Evolutionary conservation across 2,888 invertebrate species (phyloP).

Genomic region (Tillus elongatus): DNA sequence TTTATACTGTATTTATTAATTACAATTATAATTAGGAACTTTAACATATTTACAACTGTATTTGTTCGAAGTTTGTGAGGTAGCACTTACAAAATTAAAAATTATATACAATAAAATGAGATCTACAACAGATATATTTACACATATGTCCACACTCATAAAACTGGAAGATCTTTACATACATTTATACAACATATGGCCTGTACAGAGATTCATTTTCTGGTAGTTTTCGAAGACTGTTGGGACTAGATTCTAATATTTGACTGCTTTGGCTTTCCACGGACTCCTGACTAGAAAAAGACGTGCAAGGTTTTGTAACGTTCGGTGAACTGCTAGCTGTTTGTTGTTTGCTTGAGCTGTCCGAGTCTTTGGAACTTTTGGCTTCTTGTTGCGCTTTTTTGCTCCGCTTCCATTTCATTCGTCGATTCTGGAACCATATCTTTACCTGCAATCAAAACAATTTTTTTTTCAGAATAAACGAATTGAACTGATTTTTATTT

Average conservation of each 20-base stretch:
- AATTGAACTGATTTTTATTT: too few species aligned
- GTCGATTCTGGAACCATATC: constrained; percentile 97
- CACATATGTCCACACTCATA: neutral
- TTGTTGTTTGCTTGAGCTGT: constrained; percentile 20
- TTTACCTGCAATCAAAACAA: constrained; percentile 69
- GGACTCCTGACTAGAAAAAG: neutral
- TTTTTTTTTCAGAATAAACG: too few species aligned
- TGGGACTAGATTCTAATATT: constrained; percentile 15
- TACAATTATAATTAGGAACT: constrained; percentile 31
- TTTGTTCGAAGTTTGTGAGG: constrained; percentile 29
- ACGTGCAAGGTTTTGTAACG: constrained; percentile 16
- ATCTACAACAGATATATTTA: neutral
- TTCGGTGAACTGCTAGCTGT: constrained; percentile 24
- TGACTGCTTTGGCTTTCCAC: constrained; percentile 18
- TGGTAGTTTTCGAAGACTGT: constrained; percentile 29
- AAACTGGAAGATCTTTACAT: neutral
- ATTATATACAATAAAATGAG: neutral
- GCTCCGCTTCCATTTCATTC: constrained; percentile 98
- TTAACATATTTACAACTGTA: constrained; percentile 31
- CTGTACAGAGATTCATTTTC: constrained; percentile 43
- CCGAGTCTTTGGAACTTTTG: constrained; percentile 47
- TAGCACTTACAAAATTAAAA: constrained; percentile 22
- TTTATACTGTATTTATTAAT: neutral
- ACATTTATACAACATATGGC: constrained; percentile 43
- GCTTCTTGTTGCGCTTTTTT: constrained; percentile 92